Evolutionary conservation across 2,797 vertebrate genomes (phyloP).

Genomic region (Schizopygopsis pylzovi): DNA sequence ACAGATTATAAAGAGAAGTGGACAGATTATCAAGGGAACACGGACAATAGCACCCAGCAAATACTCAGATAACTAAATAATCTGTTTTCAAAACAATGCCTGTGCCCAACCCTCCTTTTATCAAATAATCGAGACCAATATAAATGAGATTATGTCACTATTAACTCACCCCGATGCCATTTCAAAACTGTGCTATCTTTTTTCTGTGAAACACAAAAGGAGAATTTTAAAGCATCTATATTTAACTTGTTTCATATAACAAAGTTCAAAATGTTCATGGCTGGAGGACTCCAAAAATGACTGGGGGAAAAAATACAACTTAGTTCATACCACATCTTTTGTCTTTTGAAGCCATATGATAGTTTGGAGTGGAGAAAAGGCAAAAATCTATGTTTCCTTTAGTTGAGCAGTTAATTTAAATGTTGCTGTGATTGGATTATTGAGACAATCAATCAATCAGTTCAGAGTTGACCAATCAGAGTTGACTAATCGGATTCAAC

Average conservation of each 20-base stretch:
- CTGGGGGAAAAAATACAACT: neutral
- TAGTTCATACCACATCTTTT: neutral
- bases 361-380: neutral
- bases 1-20: neutral
- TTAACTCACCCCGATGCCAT: neutral
- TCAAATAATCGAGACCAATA: neutral
- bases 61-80: neutral
- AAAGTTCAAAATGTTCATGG: neutral
- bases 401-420: neutral
- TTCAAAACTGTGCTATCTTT: neutral
- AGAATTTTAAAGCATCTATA: neutral
- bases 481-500: neutral
- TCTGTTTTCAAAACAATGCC: neutral
- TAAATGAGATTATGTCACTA: neutral
- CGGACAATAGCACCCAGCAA: neutral
- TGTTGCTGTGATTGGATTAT: neutral
- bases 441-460: neutral
- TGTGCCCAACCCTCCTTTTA: neutral
- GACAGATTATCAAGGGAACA: slow-evolving; percentile 5
- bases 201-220: neutral
- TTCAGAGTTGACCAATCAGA: neutral
- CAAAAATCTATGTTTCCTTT: neutral
- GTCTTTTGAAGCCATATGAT: neutral
- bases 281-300: neutral
- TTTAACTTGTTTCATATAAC: neutral